A percentile compares a stretch with the other conserved stretches of the same genome.
Conservation (phyloP, 1,140 invertebrate species). For the Zaprionus capensis region DNA sequence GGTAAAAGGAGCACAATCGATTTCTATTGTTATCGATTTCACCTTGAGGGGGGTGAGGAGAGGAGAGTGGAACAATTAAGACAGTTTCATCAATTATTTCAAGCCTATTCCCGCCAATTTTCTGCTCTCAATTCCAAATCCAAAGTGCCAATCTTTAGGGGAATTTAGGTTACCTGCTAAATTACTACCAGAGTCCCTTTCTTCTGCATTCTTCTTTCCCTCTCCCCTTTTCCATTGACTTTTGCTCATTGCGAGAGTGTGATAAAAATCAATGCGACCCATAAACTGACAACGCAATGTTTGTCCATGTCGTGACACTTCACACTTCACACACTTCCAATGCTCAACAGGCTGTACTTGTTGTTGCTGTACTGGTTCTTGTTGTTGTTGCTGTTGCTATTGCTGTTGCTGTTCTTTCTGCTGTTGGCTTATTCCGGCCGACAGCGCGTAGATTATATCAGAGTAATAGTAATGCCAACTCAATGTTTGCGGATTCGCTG, state of each 20-base stretch:
- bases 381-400: conserved; percentile 4
- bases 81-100: background rate
- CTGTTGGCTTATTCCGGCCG: conserved; percentile 12
- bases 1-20: background rate
- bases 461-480: conserved; percentile 53
- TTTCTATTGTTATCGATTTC: background rate
- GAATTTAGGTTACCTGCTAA: background rate
- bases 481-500: conserved; percentile 48
- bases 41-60: background rate
- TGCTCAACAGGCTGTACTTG: conserved; percentile 38
- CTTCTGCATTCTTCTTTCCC: background rate
- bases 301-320: background rate
- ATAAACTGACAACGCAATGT: conserved; percentile 38
- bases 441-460: conserved; percentile 46
- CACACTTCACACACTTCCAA: background rate
- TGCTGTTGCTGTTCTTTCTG: conserved; percentile 1
- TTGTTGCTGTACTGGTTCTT: background rate
- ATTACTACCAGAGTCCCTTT: background rate
- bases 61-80: background rate
- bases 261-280: conserved; percentile 61
- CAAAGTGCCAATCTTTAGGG: background rate
- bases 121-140: background rate
- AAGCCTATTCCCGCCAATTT: background rate
- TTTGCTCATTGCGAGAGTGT: background rate
- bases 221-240: too few species aligned